A percentile compares a stretch with the other conserved stretches of the same genome.
Evolutionary conservation across 2,797 vertebrate species (phyloP).

Genomic region (Gorsachius magnificus): DNA sequence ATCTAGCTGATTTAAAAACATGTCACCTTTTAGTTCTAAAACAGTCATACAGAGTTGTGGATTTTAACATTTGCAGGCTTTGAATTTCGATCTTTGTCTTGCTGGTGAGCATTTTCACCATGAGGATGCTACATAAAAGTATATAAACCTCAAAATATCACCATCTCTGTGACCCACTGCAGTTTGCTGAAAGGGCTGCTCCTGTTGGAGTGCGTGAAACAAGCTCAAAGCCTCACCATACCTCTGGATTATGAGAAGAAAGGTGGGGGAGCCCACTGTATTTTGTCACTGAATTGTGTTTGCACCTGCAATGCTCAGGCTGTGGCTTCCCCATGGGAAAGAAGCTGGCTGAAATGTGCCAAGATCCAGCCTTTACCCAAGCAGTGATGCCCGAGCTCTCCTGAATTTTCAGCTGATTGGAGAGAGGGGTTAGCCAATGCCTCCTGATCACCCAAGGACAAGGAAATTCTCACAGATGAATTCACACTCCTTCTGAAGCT

Average conservation of each 20-base stretch:
- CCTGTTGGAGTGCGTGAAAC: background rate
- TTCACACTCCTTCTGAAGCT: background rate
- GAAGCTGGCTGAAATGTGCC: background rate
- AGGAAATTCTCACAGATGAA: background rate
- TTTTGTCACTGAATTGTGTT: background rate
- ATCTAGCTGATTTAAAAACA: background rate
- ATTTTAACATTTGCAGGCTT: background rate
- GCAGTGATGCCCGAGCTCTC: background rate
- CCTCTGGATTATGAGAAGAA: background rate
- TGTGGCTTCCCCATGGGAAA: background rate
- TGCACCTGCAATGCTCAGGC: background rate
- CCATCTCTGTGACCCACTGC: background rate
- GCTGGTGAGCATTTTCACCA: background rate
- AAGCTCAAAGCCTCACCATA: background rate
- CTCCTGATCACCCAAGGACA: background rate
- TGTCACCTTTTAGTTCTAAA: background rate
- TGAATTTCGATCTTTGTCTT: background rate
- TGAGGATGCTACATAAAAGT: background rate
- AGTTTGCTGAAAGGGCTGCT: background rate
- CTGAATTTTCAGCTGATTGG: background rate
- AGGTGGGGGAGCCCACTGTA: background rate
- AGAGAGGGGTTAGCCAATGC: background rate
- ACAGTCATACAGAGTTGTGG: background rate
- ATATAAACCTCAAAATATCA: background rate
- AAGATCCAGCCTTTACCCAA: background rate